These are phyloP conservation scores for Dioctria linearis DNA, from an alignment of 2,888 invertebrate species.

Conservation along the genomic window DNA sequence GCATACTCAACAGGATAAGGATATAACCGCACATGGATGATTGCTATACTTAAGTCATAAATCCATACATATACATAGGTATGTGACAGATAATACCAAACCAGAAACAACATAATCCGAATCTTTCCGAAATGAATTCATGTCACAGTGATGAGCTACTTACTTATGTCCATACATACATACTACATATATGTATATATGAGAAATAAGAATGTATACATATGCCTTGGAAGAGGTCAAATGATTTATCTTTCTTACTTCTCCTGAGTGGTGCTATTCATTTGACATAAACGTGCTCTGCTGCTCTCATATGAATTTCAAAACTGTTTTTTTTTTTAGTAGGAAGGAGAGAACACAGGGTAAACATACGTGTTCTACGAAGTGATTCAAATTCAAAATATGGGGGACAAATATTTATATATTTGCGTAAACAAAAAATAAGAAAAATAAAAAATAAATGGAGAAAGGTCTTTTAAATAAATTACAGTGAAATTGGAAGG, in stretches of 20 bases:
- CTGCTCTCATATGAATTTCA: constrained; percentile 19
- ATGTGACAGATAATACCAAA: no score
- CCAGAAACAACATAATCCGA: no score
- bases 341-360: neutral
- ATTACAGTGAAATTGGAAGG: no score
- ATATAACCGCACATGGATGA: no score
- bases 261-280: neutral
- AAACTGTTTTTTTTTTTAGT: neutral
- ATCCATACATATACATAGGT: no score
- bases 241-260: constrained; percentile 21
- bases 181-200: no score
- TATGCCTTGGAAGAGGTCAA: neutral
- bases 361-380: constrained; percentile 16
- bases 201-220: no score
- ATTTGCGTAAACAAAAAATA: neutral
- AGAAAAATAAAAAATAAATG: no score
- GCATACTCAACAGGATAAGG: no score
- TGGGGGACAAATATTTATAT: constrained; percentile 4
- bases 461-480: no score
- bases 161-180: no score
- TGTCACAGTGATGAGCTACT: neutral
- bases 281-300: constrained; percentile 6
- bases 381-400: constrained; percentile 11
- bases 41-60: no score
- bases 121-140: constrained; percentile 9